Conservation (phyloP, 1,140 invertebrate genomes). For the Patella vulgata region DNA sequence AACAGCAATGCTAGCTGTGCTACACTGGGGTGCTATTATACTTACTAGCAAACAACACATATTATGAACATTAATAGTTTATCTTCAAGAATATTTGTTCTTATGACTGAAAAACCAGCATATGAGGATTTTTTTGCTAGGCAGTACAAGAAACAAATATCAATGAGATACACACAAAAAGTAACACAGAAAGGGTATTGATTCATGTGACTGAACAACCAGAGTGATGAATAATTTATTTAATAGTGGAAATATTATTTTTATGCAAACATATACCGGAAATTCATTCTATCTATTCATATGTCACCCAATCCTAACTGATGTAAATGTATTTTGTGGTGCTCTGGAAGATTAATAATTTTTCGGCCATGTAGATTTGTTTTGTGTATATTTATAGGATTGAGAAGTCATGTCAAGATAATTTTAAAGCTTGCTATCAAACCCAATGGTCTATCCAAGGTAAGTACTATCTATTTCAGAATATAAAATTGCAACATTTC, state of each 20-base stretch:
- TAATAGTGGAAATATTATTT: not conserved
- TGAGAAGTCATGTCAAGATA: not conserved
- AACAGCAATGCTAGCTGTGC: too few relatives aligned
- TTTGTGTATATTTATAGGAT: not conserved
- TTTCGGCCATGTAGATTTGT: not conserved
- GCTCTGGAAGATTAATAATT: not conserved
- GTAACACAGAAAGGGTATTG: too few relatives aligned
- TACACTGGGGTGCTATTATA: too few relatives aligned
- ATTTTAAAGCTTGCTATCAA: constrained; percentile 1
- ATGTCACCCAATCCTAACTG: not conserved
- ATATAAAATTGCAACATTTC: not conserved
- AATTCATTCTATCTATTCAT: not conserved
- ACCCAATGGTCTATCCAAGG: not conserved
- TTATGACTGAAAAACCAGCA: too few relatives aligned
- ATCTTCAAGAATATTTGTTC: too few relatives aligned
- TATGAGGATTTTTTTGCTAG: too few relatives aligned
- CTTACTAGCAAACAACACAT: too few relatives aligned
- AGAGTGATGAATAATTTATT: not conserved
- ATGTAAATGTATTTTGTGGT: not conserved
- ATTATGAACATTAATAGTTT: too few relatives aligned
- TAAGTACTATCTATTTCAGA: not conserved
- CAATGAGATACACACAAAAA: too few relatives aligned
- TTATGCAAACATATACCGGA: not conserved
- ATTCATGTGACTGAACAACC: too few relatives aligned
- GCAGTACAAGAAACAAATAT: too few relatives aligned